These are phyloP conservation scores for Sturnus vulgaris DNA, from an alignment of 2,113 vertebrate genomes.

Conservation along the genomic window DNA sequence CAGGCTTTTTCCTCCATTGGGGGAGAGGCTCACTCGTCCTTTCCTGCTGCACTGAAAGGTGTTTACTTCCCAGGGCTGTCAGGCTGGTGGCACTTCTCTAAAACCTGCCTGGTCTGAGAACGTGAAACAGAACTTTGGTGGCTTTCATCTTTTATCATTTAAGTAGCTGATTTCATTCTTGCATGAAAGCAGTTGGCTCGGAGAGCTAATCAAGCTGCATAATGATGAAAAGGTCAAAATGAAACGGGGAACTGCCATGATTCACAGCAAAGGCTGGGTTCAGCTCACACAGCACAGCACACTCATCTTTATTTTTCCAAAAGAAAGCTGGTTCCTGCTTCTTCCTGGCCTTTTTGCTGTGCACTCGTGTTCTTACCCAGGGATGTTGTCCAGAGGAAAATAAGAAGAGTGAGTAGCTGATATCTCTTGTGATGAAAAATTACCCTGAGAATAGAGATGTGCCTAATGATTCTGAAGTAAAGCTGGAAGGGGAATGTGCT, in stretches of 20 bases:
- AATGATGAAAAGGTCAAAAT: not conserved
- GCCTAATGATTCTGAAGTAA: not conserved
- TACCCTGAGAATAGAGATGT: not conserved
- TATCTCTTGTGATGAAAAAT: not conserved
- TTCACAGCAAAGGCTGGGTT: not conserved
- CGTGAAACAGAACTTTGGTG: not conserved
- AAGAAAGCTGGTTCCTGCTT: not conserved
- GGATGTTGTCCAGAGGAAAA: not conserved
- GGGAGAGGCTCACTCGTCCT: not conserved
- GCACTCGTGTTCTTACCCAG: not conserved
- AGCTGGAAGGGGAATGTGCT: not conserved
- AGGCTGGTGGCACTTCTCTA: not conserved
- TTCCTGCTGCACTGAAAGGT: not conserved
- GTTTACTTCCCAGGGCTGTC: not conserved
- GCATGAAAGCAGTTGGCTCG: not conserved
- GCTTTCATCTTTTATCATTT: not conserved
- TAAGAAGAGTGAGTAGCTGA: not conserved
- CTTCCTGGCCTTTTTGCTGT: not conserved
- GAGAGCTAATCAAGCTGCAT: constrained; percentile 1
- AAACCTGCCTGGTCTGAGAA: fast-evolving
- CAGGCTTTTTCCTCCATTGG: not conserved
- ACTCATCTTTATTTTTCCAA: not conserved
- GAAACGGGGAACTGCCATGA: not conserved
- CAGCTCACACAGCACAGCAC: not conserved
- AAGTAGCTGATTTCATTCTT: not conserved